A percentile compares a stretch with the other conserved stretches of the same genome.
Conservation (phyloP, 1,140 invertebrate species). For the Drosophila erecta region DNA sequence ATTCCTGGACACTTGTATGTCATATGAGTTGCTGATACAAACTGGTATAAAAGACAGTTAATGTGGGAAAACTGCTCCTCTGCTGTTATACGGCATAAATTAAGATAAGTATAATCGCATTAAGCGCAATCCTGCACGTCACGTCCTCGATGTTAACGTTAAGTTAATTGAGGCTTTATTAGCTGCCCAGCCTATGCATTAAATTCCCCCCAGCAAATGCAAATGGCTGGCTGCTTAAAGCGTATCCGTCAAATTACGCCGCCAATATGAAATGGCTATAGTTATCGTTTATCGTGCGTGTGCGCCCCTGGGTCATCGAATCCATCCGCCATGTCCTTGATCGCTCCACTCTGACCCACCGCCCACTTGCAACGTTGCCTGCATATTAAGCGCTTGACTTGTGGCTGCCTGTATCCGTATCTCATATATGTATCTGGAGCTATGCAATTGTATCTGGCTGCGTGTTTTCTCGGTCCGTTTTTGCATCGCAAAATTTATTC, state of each 20-base stretch:
- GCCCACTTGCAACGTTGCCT: conserved; percentile 30
- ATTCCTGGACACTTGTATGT: too few species aligned
- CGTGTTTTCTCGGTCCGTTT: too few species aligned
- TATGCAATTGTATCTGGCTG: conserved; percentile 4
- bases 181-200: conserved; percentile 2
- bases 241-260: conserved; percentile 26
- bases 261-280: conserved; percentile 18
- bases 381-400: conserved; percentile 62
- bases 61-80: neutral
- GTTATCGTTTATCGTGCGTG: conserved; percentile 17
- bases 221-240: conserved; percentile 19
- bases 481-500: conserved; percentile 61
- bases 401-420: conserved; percentile 21
- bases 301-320: conserved; percentile 32
- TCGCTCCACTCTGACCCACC: neutral
- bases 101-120: conserved; percentile 34
- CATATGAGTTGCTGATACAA: neutral
- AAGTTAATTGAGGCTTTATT: conserved; percentile 42
- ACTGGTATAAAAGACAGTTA: neutral
- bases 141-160: conserved; percentile 35
- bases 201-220: conserved; percentile 18
- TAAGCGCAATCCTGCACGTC: conserved; percentile 27
- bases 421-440: conserved; percentile 12
- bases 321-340: conserved; percentile 31
- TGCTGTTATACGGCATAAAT: conserved; percentile 14